Base-by-base conservation (phyloP, 1,140 invertebrate genomes). In the Leptestheria dahalacensis region DNA sequence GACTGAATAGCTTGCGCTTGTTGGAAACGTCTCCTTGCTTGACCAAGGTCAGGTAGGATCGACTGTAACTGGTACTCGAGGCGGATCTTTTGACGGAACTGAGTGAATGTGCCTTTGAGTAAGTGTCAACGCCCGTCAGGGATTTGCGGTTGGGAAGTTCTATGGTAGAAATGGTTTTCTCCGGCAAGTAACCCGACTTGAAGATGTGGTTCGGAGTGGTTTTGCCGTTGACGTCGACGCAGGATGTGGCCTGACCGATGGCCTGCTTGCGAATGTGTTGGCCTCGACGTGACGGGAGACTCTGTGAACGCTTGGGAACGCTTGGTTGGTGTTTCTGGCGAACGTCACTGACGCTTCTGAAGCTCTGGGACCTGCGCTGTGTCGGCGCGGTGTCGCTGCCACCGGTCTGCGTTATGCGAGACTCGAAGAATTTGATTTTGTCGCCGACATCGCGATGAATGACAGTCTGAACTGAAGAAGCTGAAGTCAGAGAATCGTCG, bases 371-470 rank as follows among this genome's bases (percentile, higher is more conserved):
- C 11, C 26, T 24, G 33, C 26, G 26, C 20, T 21, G 33, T 6
- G 33, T 41, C 6, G 33, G 6, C 33, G 33, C 33, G 33, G 6
- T 15, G 6, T 26, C 26, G 33, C 33, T 33, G 1, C 26, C 53
- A 29, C 6, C 53, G 6, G 26, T 29, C 3, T 52, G 21, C n/a
- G 58, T 29, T 10, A 15, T 15, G 33, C 33, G 33, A 15, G 33
- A 81, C 69, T 88, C 86, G 66, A 86, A 88, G 70, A 84, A 88
- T 66, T 87, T 80, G 1, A 88, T 82, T 70, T 86, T 88, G 58
- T 79, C 78, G 49, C 77, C 76, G 1, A 86, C 79, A 56, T 80
- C 79, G 57, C 81, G 78, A 57, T 73, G 73, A 2, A 66, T 61
- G 23, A 67, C 64, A 24, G 65, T 65, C 59, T 62, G 57, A 21